A percentile compares a stretch with the other conserved stretches of the same genome.
phyloP scores from a whole-genome alignment of 2,797 vertebrate genomes.

The Mallotus villosus region DNA sequence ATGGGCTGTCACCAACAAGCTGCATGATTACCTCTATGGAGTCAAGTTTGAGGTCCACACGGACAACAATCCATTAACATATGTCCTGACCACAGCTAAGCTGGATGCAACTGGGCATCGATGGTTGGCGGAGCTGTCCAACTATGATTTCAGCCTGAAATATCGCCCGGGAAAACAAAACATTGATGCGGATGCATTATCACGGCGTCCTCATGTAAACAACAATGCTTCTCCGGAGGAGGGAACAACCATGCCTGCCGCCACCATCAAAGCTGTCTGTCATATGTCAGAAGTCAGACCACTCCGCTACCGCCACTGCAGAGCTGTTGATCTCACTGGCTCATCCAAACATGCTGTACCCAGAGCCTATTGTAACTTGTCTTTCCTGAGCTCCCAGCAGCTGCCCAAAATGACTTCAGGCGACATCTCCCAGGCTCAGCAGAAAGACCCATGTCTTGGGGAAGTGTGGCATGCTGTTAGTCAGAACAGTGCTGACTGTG shows the following conservation, averaged over 20 bases:
- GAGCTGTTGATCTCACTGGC: neutral
- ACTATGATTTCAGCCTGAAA: slow-evolving; percentile 25
- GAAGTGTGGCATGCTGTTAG: slow-evolving; percentile 7
- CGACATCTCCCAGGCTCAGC: slow-evolving; percentile 3
- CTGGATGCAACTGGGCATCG: slow-evolving; percentile 13
- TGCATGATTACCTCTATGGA: too few relatives aligned
- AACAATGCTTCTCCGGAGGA: neutral
- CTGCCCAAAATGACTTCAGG: neutral
- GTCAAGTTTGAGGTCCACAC: too few relatives aligned
- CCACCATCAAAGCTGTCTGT: slow-evolving; percentile 5
- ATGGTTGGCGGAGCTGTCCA: slow-evolving; percentile 19
- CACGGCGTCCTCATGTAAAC: neutral
- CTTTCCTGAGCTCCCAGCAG: neutral
- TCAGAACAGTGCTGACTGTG: neutral
- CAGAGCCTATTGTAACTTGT: slow-evolving; percentile 10
- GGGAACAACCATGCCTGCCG: neutral
- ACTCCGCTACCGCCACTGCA: neutral
- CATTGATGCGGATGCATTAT: slow-evolving; percentile 1
- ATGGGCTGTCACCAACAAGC: too few relatives aligned
- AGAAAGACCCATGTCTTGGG: slow-evolving; percentile 3
- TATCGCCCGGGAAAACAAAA: slow-evolving; percentile 1
- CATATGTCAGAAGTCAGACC: neutral
- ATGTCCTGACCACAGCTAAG: neutral
- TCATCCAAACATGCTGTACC: slow-evolving; percentile 6
- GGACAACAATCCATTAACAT: neutral